Base-by-base conservation (phyloP, 1,140 invertebrate species). In the Drosophila repleta region DNA sequence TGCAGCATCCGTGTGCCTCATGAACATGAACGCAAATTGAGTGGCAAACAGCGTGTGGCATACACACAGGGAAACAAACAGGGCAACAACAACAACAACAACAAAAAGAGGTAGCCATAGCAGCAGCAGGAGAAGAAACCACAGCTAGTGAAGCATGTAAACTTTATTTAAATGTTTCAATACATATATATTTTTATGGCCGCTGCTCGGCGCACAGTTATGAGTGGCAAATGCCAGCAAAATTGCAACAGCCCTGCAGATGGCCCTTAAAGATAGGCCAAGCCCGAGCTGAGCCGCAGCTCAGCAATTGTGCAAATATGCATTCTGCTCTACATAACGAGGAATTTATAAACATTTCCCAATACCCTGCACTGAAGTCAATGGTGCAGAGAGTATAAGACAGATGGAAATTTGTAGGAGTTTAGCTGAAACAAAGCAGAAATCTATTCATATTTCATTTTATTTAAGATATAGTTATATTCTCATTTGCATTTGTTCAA, bases 101-200 rank as follows among this genome's bases (percentile, higher is more conserved):
- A 11, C 18, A 13, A 24, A 32, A 37, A 15, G 11, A 8, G n/a
- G n/a, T n/a, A n/a, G n/a, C n/a, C n/a, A n/a, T n/a, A n/a, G n/a
- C n/a, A n/a, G n/a, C n/a, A n/a, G 7, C 26, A 65, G 39, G 4
- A 39, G 48, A 57, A 49, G 51, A 49, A 66, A 29, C 52, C 48
- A 41, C 53, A 61, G 41, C 70, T 52, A 73, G 49, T 68, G 64
- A 67, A 55, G 70, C 57, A 73, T 73, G 64, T 68, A 67, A 73
- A 61, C 64, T 73, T 61, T 68, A 67, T 73, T 73, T 68, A 51
- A 73, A 73, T 73, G 51, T 51, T 68, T 56, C 64, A 61, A 29
- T 56, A 35, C 60, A 24, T 41, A 4, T 32, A 39, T n/a, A 26
- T 15, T 43, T 43, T 17, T 43, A 43, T 43, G 39, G n/a, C 24